Evolutionary conservation across 2,797 vertebrate genomes (phyloP).

Genomic region (Alca torda): DNA sequence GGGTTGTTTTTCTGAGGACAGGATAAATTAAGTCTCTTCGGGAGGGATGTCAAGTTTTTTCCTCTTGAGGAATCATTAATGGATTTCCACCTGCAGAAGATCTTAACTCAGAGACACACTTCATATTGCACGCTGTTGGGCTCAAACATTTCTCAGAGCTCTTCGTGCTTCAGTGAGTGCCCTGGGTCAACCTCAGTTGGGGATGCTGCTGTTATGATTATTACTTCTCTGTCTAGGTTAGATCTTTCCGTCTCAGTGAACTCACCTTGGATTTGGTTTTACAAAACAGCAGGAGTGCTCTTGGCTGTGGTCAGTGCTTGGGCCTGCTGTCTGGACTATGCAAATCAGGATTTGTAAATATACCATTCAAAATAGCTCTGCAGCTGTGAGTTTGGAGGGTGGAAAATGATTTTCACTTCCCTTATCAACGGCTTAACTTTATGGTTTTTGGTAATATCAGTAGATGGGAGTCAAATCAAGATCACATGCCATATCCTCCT

Average conservation of each 20-base stretch:
- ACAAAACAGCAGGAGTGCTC: background rate
- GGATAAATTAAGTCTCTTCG: background rate
- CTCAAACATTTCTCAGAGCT: background rate
- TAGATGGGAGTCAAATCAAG: background rate
- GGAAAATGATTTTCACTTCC: slow-evolving; percentile 9
- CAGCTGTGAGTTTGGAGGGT: background rate
- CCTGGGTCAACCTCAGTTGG: background rate
- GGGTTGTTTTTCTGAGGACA: background rate
- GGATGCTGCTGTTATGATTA: background rate
- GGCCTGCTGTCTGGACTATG: background rate
- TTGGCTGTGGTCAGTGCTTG: background rate
- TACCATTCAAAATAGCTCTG: background rate
- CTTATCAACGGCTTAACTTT: background rate
- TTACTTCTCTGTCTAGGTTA: background rate
- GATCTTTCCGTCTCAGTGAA: background rate
- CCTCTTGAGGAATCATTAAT: background rate
- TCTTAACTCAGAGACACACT: background rate
- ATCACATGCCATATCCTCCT: background rate
- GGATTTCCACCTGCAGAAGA: background rate
- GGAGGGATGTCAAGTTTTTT: background rate
- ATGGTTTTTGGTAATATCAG: background rate
- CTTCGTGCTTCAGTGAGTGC: background rate
- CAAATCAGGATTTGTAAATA: slow-evolving; percentile 10
- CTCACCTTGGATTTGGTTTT: background rate
- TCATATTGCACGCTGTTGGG: background rate